Evolutionary conservation across 2,797 vertebrate genomes (phyloP), one percentile per base, ranked within the genome.

Genomic region (Malacoraja senta): DNA sequence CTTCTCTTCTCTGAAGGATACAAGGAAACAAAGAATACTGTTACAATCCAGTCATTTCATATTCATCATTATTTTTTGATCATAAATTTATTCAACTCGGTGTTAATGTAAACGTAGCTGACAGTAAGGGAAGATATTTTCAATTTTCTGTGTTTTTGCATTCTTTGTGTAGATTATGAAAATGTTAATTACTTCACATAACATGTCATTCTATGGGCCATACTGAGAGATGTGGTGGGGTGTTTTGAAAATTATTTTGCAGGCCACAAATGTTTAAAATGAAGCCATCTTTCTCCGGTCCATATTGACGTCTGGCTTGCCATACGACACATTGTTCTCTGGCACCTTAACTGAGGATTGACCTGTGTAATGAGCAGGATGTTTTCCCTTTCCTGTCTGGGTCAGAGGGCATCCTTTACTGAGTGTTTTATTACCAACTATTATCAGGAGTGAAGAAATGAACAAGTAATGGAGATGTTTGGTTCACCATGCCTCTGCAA

Each of bases 241-340:
- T 32, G n/a, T 65, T 68, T 65, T 65, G 84, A 65, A 88, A 88
- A n/a, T 58, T 29, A 63, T n/a, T 86, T 86, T 86, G 63, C 58
- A 13, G 6, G 13, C 29, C 12, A 63, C 29, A 86, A 63, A 86
- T 13, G 17, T 0, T 63, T 63, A 63, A 63, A 84, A 63, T 15
- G 63, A 32, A n/a, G 61, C n/a, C 17, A 32, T 1, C 24, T 83
- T 26, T 4, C 24, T 12, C 80, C 53, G 26, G 8, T 83, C 1
- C 44, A 44, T 44, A 44, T 58, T 83, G 24, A 29, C 21, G n/a
- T 32, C n/a, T 32, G 61, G 8, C 61, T 32, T 21, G 7, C 61
- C 29, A 8, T 32, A 88, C 1, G 13, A 21, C n/a, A 65, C 8
- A 32, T 21, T 68, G 77, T 35, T 32, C 58, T 63, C 15, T 0